These are phyloP conservation scores for Tautogolabrus adspersus DNA, from an alignment of 2,113 vertebrate species.

Conservation along the genomic window DNA sequence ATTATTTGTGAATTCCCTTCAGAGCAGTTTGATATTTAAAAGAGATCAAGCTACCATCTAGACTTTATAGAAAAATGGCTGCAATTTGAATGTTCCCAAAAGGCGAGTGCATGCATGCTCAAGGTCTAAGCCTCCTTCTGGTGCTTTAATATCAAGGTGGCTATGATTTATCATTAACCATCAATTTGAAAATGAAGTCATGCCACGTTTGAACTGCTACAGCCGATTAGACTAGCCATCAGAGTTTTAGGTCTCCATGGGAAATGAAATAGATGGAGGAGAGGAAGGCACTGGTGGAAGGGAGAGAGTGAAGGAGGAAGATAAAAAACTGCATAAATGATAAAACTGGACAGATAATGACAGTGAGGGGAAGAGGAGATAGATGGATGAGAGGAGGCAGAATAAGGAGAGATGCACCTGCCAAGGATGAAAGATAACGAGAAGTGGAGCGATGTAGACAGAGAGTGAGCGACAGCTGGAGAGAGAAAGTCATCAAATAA, in stretches of 20 bases:
- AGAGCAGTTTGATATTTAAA: no score
- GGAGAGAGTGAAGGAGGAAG: conserved; percentile 1
- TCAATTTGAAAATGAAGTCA: conserved; percentile 63
- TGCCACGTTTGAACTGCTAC: conserved; percentile 47
- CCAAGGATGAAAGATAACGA: conserved; percentile 9
- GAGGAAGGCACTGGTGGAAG: conserved; percentile 18
- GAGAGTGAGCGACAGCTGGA: conserved; percentile 14
- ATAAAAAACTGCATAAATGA: conserved; percentile 24
- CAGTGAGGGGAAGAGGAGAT: conserved; percentile 16
- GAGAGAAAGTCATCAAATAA: conserved; percentile 25
- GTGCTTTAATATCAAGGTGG: conserved; percentile 31
- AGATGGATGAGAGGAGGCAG: conserved; percentile 13
- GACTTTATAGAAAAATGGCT: background rate
- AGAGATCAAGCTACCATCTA: no score
- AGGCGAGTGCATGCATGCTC: conserved; percentile 4
- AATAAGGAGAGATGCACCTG: conserved; percentile 8
- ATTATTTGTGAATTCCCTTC: no score
- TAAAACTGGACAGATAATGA: conserved; percentile 43
- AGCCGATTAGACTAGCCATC: conserved; percentile 61
- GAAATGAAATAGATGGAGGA: conserved; percentile 26
- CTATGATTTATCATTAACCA: conserved; percentile 70
- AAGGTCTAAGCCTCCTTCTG: conserved; percentile 36
- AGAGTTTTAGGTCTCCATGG: conserved; percentile 22
- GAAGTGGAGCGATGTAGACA: background rate
- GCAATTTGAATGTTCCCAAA: background rate